Percentiles rank a stretch among this genome's conserved stretches.
phyloP scores from a whole-genome alignment of 2,113 vertebrate genomes.

The Chlorodrepanis virens region DNA sequence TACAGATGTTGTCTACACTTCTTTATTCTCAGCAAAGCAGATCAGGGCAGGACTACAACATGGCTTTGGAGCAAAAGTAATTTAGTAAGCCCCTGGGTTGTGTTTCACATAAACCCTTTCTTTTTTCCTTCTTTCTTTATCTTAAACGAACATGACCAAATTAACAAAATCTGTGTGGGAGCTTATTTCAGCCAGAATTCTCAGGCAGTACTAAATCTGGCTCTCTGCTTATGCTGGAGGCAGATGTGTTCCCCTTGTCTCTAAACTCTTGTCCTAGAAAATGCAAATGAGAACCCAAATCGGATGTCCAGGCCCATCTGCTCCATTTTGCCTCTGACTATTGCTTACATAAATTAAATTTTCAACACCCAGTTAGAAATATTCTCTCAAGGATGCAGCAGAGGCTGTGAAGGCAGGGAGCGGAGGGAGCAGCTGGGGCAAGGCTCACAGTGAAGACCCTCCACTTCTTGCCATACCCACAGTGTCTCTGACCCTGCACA shows the following conservation, averaged over 20 bases:
- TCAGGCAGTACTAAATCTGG: neutral
- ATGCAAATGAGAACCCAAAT: neutral
- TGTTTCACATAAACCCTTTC: neutral
- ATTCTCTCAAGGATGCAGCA: neutral
- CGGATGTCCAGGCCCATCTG: neutral
- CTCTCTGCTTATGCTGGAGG: neutral
- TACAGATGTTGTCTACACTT: neutral
- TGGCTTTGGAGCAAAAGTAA: neutral
- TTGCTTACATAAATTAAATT: neutral
- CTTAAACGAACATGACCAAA: neutral
- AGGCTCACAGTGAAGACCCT: neutral
- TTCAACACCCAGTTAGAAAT: neutral
- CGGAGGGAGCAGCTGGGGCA: neutral
- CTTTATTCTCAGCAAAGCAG: neutral
- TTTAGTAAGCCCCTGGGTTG: neutral
- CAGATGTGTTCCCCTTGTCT: neutral
- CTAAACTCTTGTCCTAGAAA: conserved; percentile 1
- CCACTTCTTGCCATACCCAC: neutral
- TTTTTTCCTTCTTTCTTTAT: neutral
- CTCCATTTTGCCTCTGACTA: neutral
- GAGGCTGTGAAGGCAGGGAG: neutral
- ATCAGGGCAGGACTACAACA: neutral
- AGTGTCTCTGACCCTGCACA: neutral
- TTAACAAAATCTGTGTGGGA: conserved; percentile 8
- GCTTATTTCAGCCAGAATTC: neutral